Conservation (phyloP, 2,888 invertebrate species). For the Tenthredo distinguenda region DNA sequence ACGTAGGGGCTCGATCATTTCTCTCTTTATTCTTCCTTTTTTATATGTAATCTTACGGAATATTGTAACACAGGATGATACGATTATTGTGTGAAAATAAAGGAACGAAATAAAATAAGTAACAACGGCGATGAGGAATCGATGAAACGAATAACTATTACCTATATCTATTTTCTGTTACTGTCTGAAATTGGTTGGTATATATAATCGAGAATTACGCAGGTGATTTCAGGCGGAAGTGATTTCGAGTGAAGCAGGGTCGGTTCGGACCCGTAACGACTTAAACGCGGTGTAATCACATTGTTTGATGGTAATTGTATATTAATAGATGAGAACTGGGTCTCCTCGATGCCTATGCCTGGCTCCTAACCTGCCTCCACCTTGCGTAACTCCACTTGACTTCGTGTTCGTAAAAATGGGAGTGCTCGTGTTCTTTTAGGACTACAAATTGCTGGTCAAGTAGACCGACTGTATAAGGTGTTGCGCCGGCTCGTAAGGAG, state of each 20-base stretch:
- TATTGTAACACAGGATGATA: too few species aligned
- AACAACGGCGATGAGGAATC: neutral
- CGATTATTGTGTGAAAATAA: too few species aligned
- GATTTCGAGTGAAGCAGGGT: slow-evolving; percentile 55
- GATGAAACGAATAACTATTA: too few species aligned
- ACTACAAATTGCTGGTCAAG: slow-evolving; percentile 3
- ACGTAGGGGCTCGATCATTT: neutral
- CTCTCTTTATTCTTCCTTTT: neutral
- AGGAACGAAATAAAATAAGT: neutral
- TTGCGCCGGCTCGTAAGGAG: neutral
- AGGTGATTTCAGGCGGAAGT: slow-evolving; percentile 57
- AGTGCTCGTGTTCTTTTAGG: slow-evolving; percentile 25
- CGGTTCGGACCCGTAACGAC: slow-evolving; percentile 63
- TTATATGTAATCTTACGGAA: too few species aligned
- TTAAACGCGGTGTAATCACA: slow-evolving; percentile 71
- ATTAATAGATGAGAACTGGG: slow-evolving; percentile 75
- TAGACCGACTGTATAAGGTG: slow-evolving; percentile 15
- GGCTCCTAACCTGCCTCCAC: slow-evolving; percentile 56
- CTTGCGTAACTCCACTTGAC: slow-evolving; percentile 46
- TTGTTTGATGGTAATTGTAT: slow-evolving; percentile 72
- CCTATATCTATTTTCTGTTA: too few species aligned
- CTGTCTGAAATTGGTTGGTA: neutral
- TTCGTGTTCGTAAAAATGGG: slow-evolving; percentile 29
- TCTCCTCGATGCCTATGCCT: slow-evolving; percentile 56
- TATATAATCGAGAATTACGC: slow-evolving; percentile 29